Evolutionary conservation across 2,113 vertebrate species (phyloP).

Genomic region (Maccullochella peelii): DNA sequence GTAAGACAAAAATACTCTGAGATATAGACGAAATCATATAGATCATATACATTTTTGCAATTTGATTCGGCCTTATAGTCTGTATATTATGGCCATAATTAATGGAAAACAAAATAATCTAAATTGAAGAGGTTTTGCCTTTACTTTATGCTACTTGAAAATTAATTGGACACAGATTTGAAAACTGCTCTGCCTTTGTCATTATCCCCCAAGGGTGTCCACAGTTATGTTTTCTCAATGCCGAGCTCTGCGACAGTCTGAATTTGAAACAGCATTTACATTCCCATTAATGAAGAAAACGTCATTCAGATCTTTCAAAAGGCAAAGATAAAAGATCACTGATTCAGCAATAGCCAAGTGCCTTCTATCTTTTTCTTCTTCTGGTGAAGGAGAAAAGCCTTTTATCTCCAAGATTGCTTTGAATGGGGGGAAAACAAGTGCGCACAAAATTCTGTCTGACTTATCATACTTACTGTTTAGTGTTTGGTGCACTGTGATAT

Average conservation of each 20-base stretch:
- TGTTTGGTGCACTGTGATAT: slow-evolving; percentile 3
- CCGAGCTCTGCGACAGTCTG: slow-evolving; percentile 30
- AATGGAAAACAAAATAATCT: not conserved
- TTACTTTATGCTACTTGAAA: slow-evolving; percentile 3
- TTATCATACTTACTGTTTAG: slow-evolving; percentile 22
- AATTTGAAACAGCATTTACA: slow-evolving; percentile 46
- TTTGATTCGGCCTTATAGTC: not conserved
- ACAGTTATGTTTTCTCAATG: slow-evolving; percentile 18
- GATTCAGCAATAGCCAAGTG: slow-evolving; percentile 67
- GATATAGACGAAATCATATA: not conserved
- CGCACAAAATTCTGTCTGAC: slow-evolving; percentile 32
- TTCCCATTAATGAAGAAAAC: slow-evolving; percentile 57
- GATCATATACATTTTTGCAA: not conserved
- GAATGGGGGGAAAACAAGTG: slow-evolving; percentile 45
- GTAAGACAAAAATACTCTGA: not conserved
- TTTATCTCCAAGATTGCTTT: slow-evolving; percentile 60
- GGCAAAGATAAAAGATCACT: slow-evolving; percentile 68
- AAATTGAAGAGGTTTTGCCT: not conserved
- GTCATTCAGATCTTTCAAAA: slow-evolving; percentile 66
- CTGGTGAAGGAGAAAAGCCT: slow-evolving; percentile 52
- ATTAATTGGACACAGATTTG: slow-evolving; percentile 16
- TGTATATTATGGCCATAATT: not conserved
- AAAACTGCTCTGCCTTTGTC: slow-evolving; percentile 35
- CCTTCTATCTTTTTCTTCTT: slow-evolving; percentile 39
- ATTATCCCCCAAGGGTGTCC: slow-evolving; percentile 12